Evolutionary conservation across 1,140 invertebrate genomes (phyloP).

Genomic region (Dreissena rostriformis): DNA sequence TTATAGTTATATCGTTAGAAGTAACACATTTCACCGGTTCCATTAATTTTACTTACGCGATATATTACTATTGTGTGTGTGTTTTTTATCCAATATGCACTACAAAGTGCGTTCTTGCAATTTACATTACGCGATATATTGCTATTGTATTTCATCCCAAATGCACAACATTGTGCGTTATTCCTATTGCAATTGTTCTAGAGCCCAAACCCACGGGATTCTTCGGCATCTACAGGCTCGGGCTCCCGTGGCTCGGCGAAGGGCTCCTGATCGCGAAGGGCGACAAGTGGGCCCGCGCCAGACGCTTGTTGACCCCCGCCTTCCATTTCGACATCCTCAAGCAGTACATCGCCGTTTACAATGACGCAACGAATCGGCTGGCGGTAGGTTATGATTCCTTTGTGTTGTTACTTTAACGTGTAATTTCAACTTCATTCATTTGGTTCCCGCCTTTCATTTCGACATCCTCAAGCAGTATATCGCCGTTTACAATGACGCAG

Average conservation of each 20-base stretch:
- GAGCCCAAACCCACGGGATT: slow-evolving; percentile 57
- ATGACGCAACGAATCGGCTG: slow-evolving; percentile 71
- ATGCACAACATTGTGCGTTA: too few relatives aligned
- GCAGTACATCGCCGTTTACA: slow-evolving; percentile 90
- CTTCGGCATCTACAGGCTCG: slow-evolving; percentile 40
- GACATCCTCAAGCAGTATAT: slow-evolving; percentile 92
- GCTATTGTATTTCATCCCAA: background rate
- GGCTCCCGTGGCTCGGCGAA: slow-evolving; percentile 61
- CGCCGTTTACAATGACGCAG: slow-evolving; percentile 86
- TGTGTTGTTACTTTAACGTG: background rate
- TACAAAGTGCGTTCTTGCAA: too few relatives aligned
- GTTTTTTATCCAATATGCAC: too few relatives aligned
- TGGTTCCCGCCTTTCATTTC: slow-evolving; percentile 87
- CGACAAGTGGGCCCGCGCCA: slow-evolving; percentile 88
- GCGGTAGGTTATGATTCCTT: slow-evolving; percentile 24
- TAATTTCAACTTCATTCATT: background rate
- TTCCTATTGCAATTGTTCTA: slow-evolving; percentile 20
- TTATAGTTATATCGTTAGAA: background rate
- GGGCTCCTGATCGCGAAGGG: slow-evolving; percentile 81
- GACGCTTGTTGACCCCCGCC: slow-evolving; percentile 93
- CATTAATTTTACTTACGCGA: background rate
- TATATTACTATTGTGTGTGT: too few relatives aligned
- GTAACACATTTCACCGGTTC: background rate
- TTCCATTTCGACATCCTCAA: slow-evolving; percentile 94
- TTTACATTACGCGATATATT: too few relatives aligned